Conservation (phyloP, 2,113 vertebrate species). For the rat (Rattus norvegicus) region DNA sequence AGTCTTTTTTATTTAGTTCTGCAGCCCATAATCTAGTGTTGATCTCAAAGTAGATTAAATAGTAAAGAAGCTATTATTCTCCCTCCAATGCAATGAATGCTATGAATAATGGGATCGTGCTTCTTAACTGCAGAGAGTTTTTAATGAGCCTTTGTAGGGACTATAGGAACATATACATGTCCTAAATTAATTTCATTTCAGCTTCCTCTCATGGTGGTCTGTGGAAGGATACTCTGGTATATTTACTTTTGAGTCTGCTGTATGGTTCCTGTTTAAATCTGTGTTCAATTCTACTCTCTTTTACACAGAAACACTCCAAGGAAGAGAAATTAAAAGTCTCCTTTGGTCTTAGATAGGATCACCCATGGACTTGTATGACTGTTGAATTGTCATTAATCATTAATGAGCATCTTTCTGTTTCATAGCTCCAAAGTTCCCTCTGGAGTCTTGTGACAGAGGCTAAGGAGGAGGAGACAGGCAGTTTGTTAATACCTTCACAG, state of each 20-base stretch:
- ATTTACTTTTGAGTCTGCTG: background rate
- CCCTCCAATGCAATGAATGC: background rate
- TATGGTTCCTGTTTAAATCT: background rate
- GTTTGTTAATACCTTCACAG: background rate
- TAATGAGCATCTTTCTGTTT: background rate
- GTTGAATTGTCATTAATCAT: background rate
- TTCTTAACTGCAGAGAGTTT: background rate
- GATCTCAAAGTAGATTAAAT: slow-evolving; percentile 22
- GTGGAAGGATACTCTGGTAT: background rate
- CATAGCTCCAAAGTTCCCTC: background rate
- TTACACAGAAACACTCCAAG: background rate
- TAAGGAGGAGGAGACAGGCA: background rate
- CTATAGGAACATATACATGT: background rate
- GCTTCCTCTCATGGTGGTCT: background rate
- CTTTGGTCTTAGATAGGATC: background rate
- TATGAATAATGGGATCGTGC: background rate
- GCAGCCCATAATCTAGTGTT: background rate
- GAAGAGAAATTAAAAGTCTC: background rate
- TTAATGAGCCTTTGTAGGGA: background rate
- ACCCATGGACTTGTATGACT: background rate
- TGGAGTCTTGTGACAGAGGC: background rate
- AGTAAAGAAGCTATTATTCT: background rate
- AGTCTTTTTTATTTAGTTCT: background rate
- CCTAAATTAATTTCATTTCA: slow-evolving; percentile 56
- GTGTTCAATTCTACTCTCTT: background rate